Conservation (phyloP, 2,888 invertebrate species). For the Drosophila dives region DNA sequence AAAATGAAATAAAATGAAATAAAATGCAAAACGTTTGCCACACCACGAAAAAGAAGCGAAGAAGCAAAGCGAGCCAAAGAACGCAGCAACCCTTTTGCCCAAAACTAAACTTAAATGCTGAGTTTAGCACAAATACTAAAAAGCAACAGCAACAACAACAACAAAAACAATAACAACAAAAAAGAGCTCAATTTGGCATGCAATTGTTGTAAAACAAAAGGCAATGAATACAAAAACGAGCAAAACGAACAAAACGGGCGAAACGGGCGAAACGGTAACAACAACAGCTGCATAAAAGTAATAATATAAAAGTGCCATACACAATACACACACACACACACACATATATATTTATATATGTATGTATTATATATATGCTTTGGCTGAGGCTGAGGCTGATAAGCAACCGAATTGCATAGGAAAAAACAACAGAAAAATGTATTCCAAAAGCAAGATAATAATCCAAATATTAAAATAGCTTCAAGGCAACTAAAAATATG, state of each 20-base stretch:
- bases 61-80: slow-evolving; percentile 22
- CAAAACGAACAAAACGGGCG: slow-evolving; percentile 34
- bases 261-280: slow-evolving; percentile 41
- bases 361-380: slow-evolving; percentile 2
- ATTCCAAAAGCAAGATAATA: neutral
- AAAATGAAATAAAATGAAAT: slow-evolving; percentile 77
- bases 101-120: slow-evolving; percentile 75
- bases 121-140: slow-evolving; percentile 71
- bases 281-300: slow-evolving; percentile 67
- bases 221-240: slow-evolving; percentile 51
- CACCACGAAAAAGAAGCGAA: slow-evolving; percentile 13
- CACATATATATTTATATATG: slow-evolving; percentile 21
- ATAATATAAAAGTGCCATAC: slow-evolving; percentile 50
- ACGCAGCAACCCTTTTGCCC: slow-evolving; percentile 66
- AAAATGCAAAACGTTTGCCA: slow-evolving; percentile 75
- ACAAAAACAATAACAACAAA: slow-evolving; percentile 6
- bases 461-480: slow-evolving; percentile 8
- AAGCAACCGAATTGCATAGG: slow-evolving; percentile 24
- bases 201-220: slow-evolving; percentile 79
- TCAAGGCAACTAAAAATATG: neutral
- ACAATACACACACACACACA: neutral
- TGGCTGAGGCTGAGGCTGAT: slow-evolving; percentile 2
- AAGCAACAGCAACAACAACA: slow-evolving; percentile 24
- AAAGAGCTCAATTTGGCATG: slow-evolving; percentile 51
- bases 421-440: neutral